These are phyloP conservation scores for Antigone vipio DNA, from an alignment of 2,113 vertebrate species.

Conservation along the genomic window DNA sequence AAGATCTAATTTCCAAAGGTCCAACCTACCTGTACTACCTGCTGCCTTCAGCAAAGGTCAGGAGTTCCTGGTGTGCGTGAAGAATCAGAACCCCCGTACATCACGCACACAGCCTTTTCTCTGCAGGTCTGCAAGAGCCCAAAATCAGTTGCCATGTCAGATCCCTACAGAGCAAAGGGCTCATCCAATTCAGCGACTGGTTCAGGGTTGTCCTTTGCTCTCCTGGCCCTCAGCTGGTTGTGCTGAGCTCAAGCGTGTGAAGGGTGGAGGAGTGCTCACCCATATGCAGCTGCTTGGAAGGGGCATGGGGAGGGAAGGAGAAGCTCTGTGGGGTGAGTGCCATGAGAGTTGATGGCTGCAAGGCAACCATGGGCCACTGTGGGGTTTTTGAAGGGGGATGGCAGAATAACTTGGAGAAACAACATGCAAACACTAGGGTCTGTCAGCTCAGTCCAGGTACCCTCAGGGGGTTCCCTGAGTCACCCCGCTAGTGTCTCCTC, in stretches of 20 bases:
- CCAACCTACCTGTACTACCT: not conserved
- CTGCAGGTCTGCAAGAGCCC: not conserved
- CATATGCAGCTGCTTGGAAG: fast-evolving
- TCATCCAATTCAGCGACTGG: not conserved
- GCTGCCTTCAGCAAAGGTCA: not conserved
- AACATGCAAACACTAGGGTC: fast-evolving
- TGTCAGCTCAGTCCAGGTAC: not conserved
- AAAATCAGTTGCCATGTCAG: not conserved
- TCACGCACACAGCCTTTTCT: not conserved
- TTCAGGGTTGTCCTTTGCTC: not conserved
- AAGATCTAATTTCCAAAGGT: not conserved
- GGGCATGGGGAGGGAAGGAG: not conserved
- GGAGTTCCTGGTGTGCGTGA: not conserved
- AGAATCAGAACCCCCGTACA: not conserved
- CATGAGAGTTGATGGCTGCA: not conserved
- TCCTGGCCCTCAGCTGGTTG: not conserved
- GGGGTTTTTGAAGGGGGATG: not conserved
- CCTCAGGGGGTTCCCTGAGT: not conserved
- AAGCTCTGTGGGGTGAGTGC: not conserved
- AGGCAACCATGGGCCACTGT: not conserved
- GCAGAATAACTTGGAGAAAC: not conserved
- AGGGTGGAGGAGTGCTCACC: not conserved
- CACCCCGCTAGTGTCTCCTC: fast-evolving
- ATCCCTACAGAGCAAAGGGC: not conserved
- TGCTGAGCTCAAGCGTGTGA: fast-evolving